phyloP scores from a whole-genome alignment of 2,113 vertebrate genomes.

The Cyprinodon tularosa region DNA sequence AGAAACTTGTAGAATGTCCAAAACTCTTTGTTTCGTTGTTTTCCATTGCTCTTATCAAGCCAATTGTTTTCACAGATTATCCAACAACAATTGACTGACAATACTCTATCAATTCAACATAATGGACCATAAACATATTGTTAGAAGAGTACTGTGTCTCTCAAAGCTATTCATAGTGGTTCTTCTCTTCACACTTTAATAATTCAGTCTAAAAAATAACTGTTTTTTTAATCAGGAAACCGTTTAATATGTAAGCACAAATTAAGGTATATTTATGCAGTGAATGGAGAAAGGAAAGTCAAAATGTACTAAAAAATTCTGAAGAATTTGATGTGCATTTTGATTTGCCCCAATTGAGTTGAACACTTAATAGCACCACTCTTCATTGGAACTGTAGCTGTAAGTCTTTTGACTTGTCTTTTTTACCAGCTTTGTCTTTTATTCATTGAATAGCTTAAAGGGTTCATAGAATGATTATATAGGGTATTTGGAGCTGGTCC shows the following conservation, averaged over 20 bases:
- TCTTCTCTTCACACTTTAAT: too few relatives aligned
- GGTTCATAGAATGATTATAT: too few relatives aligned
- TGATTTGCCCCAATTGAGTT: background rate
- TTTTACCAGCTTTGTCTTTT: background rate
- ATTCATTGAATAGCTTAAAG: background rate
- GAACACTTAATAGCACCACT: background rate
- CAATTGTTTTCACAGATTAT: background rate
- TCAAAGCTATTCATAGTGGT: background rate
- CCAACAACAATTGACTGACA: background rate
- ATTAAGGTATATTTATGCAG: too few relatives aligned
- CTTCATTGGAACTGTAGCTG: background rate
- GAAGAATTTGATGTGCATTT: background rate
- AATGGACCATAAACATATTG: background rate
- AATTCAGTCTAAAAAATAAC: too few relatives aligned
- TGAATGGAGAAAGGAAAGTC: too few relatives aligned
- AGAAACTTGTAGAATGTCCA: background rate
- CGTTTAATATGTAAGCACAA: too few relatives aligned
- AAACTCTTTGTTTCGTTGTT: background rate
- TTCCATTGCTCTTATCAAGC: background rate
- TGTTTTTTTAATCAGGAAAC: too few relatives aligned
- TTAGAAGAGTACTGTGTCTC: background rate
- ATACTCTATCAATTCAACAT: background rate
- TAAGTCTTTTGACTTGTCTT: background rate
- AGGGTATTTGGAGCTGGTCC: too few relatives aligned
- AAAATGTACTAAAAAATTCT: background rate